Evolutionary conservation across 2,888 invertebrate genomes (phyloP).

Genomic region (Drosophila anomelani): DNA sequence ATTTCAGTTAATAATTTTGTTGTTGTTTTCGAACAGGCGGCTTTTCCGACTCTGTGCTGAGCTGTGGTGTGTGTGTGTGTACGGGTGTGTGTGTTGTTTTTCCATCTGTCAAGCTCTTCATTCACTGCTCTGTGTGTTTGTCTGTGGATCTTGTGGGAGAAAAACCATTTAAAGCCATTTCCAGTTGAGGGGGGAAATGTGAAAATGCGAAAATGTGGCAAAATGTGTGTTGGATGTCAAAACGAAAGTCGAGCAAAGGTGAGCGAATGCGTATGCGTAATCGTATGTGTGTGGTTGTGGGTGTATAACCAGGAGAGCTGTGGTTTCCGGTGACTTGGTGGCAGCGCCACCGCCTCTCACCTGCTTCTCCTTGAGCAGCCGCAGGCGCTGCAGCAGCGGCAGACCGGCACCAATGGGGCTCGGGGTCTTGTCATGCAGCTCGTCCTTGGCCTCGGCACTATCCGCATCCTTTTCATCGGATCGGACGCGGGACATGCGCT

Average conservation of each 20-base stretch:
- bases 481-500: slow-evolving; percentile 90
- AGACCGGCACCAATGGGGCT: slow-evolving; percentile 94
- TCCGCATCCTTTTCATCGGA: slow-evolving; percentile 88
- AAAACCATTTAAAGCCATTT: slow-evolving; percentile 64
- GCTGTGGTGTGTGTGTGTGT: slow-evolving; percentile 2
- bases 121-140: slow-evolving; percentile 46
- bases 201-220: slow-evolving; percentile 12
- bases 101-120: slow-evolving; percentile 50
- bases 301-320: slow-evolving; percentile 21
- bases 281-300: neutral
- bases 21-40: slow-evolving; percentile 7
- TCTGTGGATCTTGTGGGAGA: slow-evolving; percentile 38
- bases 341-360: slow-evolving; percentile 84
- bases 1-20: slow-evolving; percentile 3
- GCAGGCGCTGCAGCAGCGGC: slow-evolving; percentile 91
- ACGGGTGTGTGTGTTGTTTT: slow-evolving; percentile 24
- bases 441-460: slow-evolving; percentile 84
- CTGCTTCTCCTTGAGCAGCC: slow-evolving; percentile 94
- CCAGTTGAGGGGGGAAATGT: slow-evolving; percentile 7
- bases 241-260: slow-evolving; percentile 36
- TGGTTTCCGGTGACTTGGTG: slow-evolving; percentile 35
- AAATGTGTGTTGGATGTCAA: slow-evolving; percentile 3
- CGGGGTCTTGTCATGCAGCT: slow-evolving; percentile 86
- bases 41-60: slow-evolving; percentile 21
- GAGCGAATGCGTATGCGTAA: neutral